Evolutionary conservation across 1,140 invertebrate genomes (phyloP), one percentile per base, ranked within the genome.

Genomic region (Caenorhabditis brenneri): DNA sequence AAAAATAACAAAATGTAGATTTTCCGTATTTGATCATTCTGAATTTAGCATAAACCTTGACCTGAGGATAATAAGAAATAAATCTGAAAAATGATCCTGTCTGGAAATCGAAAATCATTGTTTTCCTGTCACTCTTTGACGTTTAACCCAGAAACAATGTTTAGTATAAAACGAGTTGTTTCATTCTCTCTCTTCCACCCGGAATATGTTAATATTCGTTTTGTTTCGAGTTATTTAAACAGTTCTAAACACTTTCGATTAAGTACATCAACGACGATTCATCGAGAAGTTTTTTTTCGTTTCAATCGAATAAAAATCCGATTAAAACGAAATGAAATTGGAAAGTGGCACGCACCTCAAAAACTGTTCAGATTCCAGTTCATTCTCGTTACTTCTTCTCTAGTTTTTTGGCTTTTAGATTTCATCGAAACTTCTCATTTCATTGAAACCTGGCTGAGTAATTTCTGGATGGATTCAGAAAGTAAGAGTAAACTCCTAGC

Each of bases 261-360:
- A 74, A 46, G 65, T 74, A 74, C 65, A 74, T 74, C 65, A 46
- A 65, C 36, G 22, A 7, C 36, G 36, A 74, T 6, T 65, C n/a
- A 24, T 46, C n/a, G 12, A 74, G 19, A 65, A 16, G 12, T 5
- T 22, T 5, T 58, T 58, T 31, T 58, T 58, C 19, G 24, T 29
- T 31, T 65, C 65, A 42, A 74, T 29, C 58, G 58, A 65, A 65
- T 36, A 65, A 65, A 65, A 65, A 65, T 42, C 65, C 15, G 65
- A 74, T 74, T 74, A 74, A 42, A 74, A 24, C n/a, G n/a, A 51
- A 55, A 65, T 65, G 58, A 65, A 74, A 74, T 46, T 74, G n/a
- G 24, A 42, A 65, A 74, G 15, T 42, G 65, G 22, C 65, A 74
- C 36, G n/a, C 36, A 42, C 12, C 16, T 4, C 31, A 39, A 65